Percentiles rank a stretch among this genome's conserved stretches.
These are phyloP conservation scores for Nemurella pictetii DNA, from an alignment of 2,888 invertebrate genomes.

Conservation along the genomic window DNA sequence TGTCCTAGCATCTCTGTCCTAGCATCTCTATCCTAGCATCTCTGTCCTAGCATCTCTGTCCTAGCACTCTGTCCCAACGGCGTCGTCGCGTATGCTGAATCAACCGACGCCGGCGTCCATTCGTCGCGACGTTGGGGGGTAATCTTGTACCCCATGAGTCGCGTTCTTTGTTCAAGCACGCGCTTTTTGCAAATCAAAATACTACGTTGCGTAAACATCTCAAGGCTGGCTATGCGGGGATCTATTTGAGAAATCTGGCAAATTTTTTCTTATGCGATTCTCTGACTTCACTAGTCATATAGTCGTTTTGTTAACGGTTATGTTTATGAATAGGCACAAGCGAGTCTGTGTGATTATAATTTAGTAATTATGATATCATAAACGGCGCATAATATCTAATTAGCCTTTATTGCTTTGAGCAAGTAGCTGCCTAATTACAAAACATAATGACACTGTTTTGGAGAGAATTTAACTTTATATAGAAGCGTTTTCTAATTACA, in stretches of 20 bases:
- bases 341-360: neutral
- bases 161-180: neutral
- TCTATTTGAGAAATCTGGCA: neutral
- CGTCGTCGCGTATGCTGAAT: neutral
- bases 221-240: neutral
- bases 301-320: neutral
- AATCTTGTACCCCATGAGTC: neutral
- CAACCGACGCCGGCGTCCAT: neutral
- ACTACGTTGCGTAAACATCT: neutral
- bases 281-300: neutral
- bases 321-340: neutral
- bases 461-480: neutral
- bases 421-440: neutral
- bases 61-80: too few species aligned
- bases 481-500: neutral
- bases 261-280: neutral
- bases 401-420: neutral
- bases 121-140: neutral
- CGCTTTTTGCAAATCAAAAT: neutral
- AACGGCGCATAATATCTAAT: neutral
- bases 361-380: neutral
- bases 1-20: too few species aligned
- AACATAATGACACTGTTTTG: neutral
- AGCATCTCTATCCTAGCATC: too few species aligned
- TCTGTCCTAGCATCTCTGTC: too few species aligned